Evolutionary conservation across 2,797 vertebrate genomes (phyloP).

Genomic region (Kryptopterus vitreolus): DNA sequence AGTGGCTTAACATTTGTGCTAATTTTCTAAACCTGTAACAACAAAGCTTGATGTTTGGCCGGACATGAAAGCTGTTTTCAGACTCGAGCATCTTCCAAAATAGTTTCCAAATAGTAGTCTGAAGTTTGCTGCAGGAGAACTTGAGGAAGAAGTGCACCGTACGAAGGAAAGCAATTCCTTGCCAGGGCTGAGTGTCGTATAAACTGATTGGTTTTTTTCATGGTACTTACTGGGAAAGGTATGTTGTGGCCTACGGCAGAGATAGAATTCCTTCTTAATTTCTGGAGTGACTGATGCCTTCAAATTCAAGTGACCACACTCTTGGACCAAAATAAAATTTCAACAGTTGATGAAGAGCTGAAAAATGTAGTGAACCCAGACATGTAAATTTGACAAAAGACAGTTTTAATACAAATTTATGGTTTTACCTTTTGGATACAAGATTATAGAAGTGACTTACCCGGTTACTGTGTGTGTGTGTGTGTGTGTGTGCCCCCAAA

Average conservation of each 20-base stretch:
- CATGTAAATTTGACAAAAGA: no score
- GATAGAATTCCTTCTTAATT: no score
- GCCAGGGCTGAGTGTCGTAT: background rate
- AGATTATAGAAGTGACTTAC: no score
- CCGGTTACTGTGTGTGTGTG: no score
- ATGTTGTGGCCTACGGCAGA: background rate
- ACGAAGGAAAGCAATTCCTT: background rate
- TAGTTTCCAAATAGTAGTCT: background rate
- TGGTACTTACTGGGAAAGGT: background rate
- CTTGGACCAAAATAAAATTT: no score
- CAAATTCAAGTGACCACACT: background rate
- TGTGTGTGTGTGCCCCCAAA: no score
- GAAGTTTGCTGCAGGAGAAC: background rate
- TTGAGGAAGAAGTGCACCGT: background rate
- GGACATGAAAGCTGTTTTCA: background rate
- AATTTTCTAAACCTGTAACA: background rate
- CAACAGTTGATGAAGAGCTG: background rate
- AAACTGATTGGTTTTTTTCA: background rate
- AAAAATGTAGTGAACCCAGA: no score
- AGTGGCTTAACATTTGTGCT: background rate
- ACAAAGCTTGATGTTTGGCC: background rate
- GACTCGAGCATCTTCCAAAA: background rate
- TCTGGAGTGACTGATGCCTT: background rate
- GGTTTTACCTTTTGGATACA: no score
- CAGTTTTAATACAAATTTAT: no score